Evolutionary conservation across 2,797 vertebrate species (phyloP).

Genomic region (Pygocentrus nattereri): DNA sequence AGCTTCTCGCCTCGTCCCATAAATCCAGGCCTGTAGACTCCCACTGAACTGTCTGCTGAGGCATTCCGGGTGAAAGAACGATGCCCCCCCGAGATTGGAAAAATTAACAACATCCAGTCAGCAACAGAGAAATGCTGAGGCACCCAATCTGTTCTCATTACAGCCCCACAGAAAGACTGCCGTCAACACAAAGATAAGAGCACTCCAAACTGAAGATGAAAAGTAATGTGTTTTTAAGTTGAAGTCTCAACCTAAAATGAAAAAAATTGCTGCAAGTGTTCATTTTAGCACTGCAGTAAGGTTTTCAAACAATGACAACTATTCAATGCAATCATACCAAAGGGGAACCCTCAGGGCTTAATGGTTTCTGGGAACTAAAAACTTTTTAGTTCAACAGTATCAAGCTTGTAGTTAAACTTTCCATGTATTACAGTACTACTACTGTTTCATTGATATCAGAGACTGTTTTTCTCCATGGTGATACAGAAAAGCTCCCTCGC

Average conservation of each 20-base stretch:
- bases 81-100: slow-evolving; percentile 19
- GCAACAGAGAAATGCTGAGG: slow-evolving; percentile 28
- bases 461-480: too few species aligned
- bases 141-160: slow-evolving; percentile 2
- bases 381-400: too few species aligned
- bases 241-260: not conserved
- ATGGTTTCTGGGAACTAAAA: too few species aligned
- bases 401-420: too few species aligned
- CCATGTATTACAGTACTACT: too few species aligned
- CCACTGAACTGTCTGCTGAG: slow-evolving; percentile 8
- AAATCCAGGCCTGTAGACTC: slow-evolving; percentile 22
- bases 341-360: too few species aligned
- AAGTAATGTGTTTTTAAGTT: not conserved
- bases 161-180: not conserved
- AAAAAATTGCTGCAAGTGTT: not conserved
- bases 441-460: too few species aligned
- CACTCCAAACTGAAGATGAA: not conserved
- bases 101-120: slow-evolving; percentile 28
- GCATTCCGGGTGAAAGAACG: slow-evolving; percentile 17
- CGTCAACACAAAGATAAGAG: not conserved
- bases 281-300: not conserved
- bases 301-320: not conserved
- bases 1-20: not conserved
- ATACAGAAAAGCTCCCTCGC: too few species aligned
- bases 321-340: not conserved